These are phyloP conservation scores for Camponotus pennsylvanicus DNA, from an alignment of 1,140 invertebrate genomes.

Conservation along the genomic window DNA sequence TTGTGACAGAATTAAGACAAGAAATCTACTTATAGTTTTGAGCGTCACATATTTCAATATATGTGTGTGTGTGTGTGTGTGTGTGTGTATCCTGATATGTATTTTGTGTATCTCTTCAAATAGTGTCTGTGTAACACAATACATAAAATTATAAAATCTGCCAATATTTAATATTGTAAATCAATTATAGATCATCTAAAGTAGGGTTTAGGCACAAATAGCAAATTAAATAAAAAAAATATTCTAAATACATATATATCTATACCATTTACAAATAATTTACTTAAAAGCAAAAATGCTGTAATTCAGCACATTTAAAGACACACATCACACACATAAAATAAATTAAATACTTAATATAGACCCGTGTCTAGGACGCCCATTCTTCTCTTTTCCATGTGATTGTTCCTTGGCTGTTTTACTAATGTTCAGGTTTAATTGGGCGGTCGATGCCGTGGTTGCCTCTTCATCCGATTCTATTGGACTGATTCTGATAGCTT, in stretches of 20 bases:
- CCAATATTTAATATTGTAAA: too few relatives aligned
- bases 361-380: constrained; percentile 83
- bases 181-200: too few relatives aligned
- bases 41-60: too few relatives aligned
- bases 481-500: constrained; percentile 95
- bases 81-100: too few relatives aligned
- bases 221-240: constrained; percentile 34
- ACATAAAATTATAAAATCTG: too few relatives aligned
- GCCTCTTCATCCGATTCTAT: constrained; percentile 90
- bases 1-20: too few relatives aligned
- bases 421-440: constrained; percentile 75
- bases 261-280: constrained; percentile 39
- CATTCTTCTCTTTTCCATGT: constrained; percentile 74
- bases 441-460: constrained; percentile 81
- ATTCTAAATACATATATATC: constrained; percentile 1
- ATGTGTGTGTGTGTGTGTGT: too few relatives aligned
- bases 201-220: neutral
- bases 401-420: constrained; percentile 71
- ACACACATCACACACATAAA: constrained; percentile 51
- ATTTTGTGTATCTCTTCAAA: too few relatives aligned
- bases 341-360: constrained; percentile 83
- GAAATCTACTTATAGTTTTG: too few relatives aligned
- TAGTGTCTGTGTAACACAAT: too few relatives aligned
- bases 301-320: constrained; percentile 60
- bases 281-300: constrained; percentile 40